Evolutionary conservation across 2,797 vertebrate species (phyloP).

Genomic region (Chaunax sp.): DNA sequence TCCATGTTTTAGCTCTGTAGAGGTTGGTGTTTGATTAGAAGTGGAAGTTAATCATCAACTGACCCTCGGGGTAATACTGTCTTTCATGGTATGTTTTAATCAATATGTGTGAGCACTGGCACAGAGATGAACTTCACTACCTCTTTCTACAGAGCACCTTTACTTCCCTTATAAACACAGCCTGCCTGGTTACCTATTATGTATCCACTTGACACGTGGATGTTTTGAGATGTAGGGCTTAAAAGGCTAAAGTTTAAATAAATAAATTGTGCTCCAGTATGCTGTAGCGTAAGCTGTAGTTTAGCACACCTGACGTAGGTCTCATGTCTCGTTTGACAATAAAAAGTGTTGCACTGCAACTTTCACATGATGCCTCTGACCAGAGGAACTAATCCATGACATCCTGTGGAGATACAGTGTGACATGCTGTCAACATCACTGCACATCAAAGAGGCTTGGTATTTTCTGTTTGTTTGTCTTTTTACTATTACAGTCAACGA

Average conservation of each 20-base stretch:
- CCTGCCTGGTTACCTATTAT: slow-evolving; percentile 29
- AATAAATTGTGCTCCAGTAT: not conserved
- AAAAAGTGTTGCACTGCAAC: slow-evolving; percentile 41
- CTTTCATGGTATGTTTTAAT: slow-evolving; percentile 79
- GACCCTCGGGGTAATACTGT: slow-evolving; percentile 72
- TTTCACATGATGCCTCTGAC: slow-evolving; percentile 47
- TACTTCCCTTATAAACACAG: slow-evolving; percentile 5
- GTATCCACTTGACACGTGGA: not conserved
- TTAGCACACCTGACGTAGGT: not conserved
- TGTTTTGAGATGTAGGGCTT: slow-evolving; percentile 1
- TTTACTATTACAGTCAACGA: slow-evolving; percentile 16
- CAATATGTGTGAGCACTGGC: slow-evolving; percentile 69
- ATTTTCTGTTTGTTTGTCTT: not conserved
- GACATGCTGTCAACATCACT: slow-evolving; percentile 69
- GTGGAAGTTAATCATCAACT: slow-evolving; percentile 81
- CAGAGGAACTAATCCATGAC: slow-evolving; percentile 72
- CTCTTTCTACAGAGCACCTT: slow-evolving; percentile 24
- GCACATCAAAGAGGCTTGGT: slow-evolving; percentile 58
- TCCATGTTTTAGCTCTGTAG: slow-evolving; percentile 71
- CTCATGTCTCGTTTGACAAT: slow-evolving; percentile 47
- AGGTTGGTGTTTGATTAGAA: slow-evolving; percentile 79
- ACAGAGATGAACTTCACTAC: slow-evolving; percentile 48
- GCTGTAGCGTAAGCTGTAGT: slow-evolving; percentile 9
- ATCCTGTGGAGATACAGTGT: slow-evolving; percentile 54
- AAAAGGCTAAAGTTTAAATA: slow-evolving; percentile 13